Conservation (phyloP, 2,888 invertebrate species). For the Melipona beecheii region DNA sequence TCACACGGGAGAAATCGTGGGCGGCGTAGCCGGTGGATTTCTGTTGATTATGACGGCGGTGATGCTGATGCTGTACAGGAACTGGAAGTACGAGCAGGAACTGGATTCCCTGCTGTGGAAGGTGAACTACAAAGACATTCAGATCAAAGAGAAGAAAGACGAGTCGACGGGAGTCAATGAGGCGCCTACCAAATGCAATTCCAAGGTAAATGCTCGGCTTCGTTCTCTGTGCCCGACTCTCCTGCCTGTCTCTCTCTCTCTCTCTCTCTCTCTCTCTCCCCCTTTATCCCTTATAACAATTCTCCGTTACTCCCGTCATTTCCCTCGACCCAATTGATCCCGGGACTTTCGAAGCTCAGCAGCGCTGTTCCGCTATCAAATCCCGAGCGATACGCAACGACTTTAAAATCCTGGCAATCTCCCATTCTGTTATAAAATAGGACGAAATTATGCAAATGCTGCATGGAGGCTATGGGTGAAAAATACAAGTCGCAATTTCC, state of each 20-base stretch:
- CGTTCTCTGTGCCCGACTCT: no score
- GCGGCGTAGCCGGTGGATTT: conserved; percentile 92
- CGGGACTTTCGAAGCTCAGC: conserved; percentile 1
- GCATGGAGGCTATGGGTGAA: no score
- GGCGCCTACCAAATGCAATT: conserved; percentile 69
- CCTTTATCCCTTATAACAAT: neutral
- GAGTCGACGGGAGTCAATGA: conserved; percentile 78
- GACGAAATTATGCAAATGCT: no score
- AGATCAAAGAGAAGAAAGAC: conserved; percentile 88
- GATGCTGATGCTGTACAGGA: conserved; percentile 92
- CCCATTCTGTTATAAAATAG: neutral
- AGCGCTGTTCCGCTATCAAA: neutral
- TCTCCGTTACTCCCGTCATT: conserved; percentile 23
- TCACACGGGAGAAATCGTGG: conserved; percentile 92
- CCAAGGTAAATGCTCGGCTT: conserved; percentile 68
- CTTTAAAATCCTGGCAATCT: neutral
- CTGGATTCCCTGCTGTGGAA: conserved; percentile 97
- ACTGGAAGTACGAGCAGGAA: conserved; percentile 97
- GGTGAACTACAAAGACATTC: conserved; percentile 95
- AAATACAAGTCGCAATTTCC: no score
- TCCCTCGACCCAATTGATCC: conserved; percentile 19
- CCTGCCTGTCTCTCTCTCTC: neutral
- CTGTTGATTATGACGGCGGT: conserved; percentile 89
- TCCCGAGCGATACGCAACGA: neutral
- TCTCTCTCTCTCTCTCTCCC: no score